A percentile compares a stretch with the other conserved stretches of the same genome.
Evolutionary conservation across 2,797 vertebrate species (phyloP).

Genomic region (Centropyge bicolor): DNA sequence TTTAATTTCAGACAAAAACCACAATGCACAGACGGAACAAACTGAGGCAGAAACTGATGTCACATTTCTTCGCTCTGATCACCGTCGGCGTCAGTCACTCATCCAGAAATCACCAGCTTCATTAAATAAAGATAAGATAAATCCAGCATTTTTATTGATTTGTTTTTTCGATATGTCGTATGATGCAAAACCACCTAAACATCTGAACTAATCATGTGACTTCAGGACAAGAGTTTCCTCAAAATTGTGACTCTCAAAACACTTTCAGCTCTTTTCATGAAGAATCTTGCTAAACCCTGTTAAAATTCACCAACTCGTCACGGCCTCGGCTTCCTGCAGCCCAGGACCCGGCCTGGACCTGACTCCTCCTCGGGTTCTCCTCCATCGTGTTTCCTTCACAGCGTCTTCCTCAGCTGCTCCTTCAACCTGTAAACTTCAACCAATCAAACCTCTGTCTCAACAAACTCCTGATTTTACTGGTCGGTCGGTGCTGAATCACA

Average conservation of each 20-base stretch:
- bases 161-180: not conserved
- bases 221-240: not conserved
- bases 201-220: not conserved
- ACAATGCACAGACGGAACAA: conserved; percentile 9
- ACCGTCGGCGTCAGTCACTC: not conserved
- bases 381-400: not conserved
- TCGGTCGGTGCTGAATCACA: not conserved
- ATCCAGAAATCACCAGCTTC: not conserved
- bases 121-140: not conserved
- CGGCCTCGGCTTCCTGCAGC: too few species aligned
- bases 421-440: not conserved
- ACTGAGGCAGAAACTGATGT: too few species aligned
- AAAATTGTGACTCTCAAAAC: not conserved
- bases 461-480: not conserved
- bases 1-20: conserved; percentile 43
- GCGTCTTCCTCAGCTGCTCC: not conserved
- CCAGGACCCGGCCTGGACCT: not conserved
- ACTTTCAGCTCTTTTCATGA: not conserved
- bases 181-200: too few species aligned
- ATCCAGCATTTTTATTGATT: not conserved
- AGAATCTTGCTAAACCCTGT: not conserved
- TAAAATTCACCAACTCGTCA: too few species aligned
- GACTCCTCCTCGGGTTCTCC: not conserved
- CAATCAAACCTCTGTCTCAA: not conserved
- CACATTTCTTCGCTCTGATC: not conserved